phyloP scores from a whole-genome alignment of 1,140 invertebrate species.

The Aphelenchoides besseyi region DNA sequence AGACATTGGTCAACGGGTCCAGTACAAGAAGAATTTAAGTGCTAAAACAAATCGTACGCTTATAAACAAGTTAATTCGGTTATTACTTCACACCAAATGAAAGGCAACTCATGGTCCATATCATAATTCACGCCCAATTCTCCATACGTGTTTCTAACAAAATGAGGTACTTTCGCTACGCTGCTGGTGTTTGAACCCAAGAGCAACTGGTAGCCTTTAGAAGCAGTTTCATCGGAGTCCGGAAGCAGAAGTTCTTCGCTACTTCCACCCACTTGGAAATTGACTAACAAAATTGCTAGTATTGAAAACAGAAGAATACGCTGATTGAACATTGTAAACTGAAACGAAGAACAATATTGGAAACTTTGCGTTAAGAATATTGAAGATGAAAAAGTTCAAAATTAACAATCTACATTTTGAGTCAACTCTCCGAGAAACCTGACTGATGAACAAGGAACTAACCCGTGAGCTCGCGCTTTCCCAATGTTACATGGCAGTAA shows the following conservation, averaged over 20 bases:
- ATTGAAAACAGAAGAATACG: not conserved
- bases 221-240: not conserved
- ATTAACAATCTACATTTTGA: too few relatives aligned
- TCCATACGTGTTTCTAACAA: slow-evolving; percentile 30
- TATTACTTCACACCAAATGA: slow-evolving; percentile 42
- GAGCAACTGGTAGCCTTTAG: not conserved
- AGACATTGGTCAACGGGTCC: slow-evolving; percentile 18
- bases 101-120: slow-evolving; percentile 37
- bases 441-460: too few relatives aligned
- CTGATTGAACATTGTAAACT: not conserved
- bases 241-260: not conserved
- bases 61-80: slow-evolving; percentile 2
- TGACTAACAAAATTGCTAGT: not conserved
- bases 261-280: not conserved
- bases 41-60: slow-evolving; percentile 22
- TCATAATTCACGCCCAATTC: slow-evolving; percentile 38
- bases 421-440: too few relatives aligned
- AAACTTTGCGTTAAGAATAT: too few relatives aligned
- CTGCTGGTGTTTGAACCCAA: not conserved
- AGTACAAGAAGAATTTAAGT: slow-evolving; percentile 14
- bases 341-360: not conserved
- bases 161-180: slow-evolving; percentile 15
- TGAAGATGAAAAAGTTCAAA: not conserved
- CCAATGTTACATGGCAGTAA: too few relatives aligned
- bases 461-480: too few relatives aligned